These are phyloP conservation scores for Pycnonotus jocosus DNA, from an alignment of 2,113 vertebrate genomes.

Conservation along the genomic window DNA sequence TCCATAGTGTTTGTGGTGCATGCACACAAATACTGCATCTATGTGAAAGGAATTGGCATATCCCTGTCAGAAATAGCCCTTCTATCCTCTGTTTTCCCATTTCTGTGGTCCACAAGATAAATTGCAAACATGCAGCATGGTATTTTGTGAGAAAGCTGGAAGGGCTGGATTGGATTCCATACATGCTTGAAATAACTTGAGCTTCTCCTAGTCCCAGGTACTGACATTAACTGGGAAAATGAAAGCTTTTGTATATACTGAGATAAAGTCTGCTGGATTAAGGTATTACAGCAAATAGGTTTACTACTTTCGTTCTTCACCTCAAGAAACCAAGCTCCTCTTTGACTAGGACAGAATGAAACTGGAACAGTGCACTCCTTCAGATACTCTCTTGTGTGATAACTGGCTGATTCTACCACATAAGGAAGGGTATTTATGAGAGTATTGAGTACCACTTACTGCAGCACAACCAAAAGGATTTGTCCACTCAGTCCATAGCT, in stretches of 20 bases:
- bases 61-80: neutral
- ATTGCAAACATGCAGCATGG: neutral
- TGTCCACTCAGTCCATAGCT: neutral
- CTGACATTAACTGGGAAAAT: neutral
- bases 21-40: neutral
- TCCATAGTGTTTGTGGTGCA: neutral
- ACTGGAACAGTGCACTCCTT: neutral
- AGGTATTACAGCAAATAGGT: neutral
- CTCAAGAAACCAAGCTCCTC: neutral
- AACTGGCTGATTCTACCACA: neutral
- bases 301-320: neutral
- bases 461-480: neutral
- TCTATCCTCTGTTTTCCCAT: neutral
- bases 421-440: neutral
- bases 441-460: neutral
- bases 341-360: neutral
- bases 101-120: neutral
- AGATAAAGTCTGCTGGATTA: neutral
- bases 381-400: neutral
- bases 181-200: neutral
- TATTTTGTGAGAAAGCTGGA: neutral
- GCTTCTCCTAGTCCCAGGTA: neutral
- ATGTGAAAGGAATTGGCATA: neutral
- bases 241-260: neutral
- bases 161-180: neutral